These are phyloP conservation scores for Gnathonemus longibarbis DNA, from an alignment of 2,113 vertebrate genomes.

Conservation along the genomic window DNA sequence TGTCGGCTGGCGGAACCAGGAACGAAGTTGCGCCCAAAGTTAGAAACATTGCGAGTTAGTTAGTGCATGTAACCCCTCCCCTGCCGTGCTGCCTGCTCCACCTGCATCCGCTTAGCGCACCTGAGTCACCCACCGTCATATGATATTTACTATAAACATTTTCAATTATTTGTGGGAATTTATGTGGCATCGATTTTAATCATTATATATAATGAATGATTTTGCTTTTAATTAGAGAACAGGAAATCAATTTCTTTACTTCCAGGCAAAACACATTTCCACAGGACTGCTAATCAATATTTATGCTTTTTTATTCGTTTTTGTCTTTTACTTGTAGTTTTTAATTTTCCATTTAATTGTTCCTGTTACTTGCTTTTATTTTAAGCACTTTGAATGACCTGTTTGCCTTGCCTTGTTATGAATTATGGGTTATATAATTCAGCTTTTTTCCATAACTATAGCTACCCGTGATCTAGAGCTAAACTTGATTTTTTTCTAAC, in stretches of 20 bases:
- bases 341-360: not conserved
- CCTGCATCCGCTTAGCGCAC: not conserved
- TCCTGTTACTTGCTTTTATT: not conserved
- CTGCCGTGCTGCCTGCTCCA: not conserved
- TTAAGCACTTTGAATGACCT: not conserved
- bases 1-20: slow-evolving; percentile 33
- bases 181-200: not conserved
- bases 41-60: not conserved
- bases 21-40: not conserved
- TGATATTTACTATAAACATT: not conserved
- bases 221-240: not conserved
- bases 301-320: not conserved
- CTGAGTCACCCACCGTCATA: not conserved
- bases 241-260: not conserved
- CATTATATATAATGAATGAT: not conserved
- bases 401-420: not conserved
- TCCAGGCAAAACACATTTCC: not conserved
- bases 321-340: not conserved
- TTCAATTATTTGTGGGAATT: not conserved
- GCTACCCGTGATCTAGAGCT: not conserved
- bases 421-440: not conserved
- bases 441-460: not conserved
- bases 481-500: not conserved
- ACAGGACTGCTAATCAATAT: not conserved
- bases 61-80: slow-evolving; percentile 37